Conservation (phyloP, 2,888 invertebrate genomes). For the Diachrysia chrysitis region DNA sequence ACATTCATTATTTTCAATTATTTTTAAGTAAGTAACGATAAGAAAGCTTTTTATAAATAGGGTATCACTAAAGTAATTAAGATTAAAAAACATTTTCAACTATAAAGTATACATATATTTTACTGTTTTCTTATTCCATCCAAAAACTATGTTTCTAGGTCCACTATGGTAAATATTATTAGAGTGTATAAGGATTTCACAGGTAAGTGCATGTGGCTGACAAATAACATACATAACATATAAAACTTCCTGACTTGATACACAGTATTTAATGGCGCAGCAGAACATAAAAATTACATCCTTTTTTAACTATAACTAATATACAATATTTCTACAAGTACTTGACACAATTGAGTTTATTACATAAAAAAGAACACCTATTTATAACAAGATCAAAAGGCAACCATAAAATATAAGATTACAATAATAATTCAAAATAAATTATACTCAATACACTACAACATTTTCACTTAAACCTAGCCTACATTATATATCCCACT, state of each 20-base stretch:
- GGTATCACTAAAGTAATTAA: neutral
- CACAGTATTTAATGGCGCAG: conserved; percentile 53
- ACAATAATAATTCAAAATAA: conserved; percentile 64
- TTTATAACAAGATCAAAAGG: conserved; percentile 64
- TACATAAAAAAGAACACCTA: conserved; percentile 54
- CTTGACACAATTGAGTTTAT: conserved; percentile 68
- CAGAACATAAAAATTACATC: conserved; percentile 55
- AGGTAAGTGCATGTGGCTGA: conserved; percentile 3
- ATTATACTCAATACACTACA: conserved; percentile 55
- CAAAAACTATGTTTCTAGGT: conserved; percentile 6
- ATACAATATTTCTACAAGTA: conserved; percentile 43
- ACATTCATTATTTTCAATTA: neutral
- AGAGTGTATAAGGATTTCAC: neutral
- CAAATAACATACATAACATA: conserved; percentile 32
- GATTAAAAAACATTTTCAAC: conserved; percentile 1
- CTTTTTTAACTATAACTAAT: conserved; percentile 54
- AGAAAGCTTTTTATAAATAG: neutral
- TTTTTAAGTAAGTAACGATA: neutral
- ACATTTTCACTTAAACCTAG: conserved; percentile 62
- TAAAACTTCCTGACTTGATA: conserved; percentile 32
- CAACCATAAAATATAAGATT: conserved; percentile 61
- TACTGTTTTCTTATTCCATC: conserved; percentile 8
- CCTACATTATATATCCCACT: conserved; percentile 65
- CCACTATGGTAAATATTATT: conserved; percentile 4
- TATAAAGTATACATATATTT: conserved; percentile 4